phyloP scores from a whole-genome alignment of 2,113 vertebrate species.

The Rhinolophus ferrumequinum region DNA sequence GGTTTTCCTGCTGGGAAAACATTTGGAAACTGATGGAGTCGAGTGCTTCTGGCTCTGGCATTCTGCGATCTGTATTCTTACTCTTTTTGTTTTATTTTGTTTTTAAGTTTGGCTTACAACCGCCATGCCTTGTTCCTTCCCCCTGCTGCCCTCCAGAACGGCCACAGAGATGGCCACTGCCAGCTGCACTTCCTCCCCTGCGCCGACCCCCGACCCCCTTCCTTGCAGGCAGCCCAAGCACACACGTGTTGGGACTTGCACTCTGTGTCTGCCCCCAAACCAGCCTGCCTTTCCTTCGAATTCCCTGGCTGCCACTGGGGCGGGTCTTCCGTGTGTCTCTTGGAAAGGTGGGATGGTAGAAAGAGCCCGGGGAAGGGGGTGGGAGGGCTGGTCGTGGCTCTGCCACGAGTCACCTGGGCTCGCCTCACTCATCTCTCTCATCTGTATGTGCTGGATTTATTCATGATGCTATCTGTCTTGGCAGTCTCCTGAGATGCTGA shows the following conservation, averaged over 20 bases:
- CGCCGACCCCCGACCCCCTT: neutral
- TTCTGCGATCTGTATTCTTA: neutral
- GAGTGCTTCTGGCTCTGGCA: neutral
- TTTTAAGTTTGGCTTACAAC: neutral
- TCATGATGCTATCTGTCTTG: neutral
- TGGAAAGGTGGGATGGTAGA: neutral
- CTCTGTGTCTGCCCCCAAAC: neutral
- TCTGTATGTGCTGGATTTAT: neutral
- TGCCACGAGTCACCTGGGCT: neutral
- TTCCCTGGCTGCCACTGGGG: neutral
- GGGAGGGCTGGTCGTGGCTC: neutral
- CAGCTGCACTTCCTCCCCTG: neutral
- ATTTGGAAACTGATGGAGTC: neutral
- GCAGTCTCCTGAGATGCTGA: conserved; percentile 7
- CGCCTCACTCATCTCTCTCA: neutral
- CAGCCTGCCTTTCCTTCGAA: neutral
- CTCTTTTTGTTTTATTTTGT: neutral
- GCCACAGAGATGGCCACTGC: neutral
- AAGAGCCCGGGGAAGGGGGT: fast-evolving
- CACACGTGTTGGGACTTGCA: neutral
- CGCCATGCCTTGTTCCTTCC: neutral
- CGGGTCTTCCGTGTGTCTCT: neutral
- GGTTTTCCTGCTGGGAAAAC: neutral
- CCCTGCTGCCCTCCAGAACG: neutral
- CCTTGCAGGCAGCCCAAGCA: neutral